These are phyloP conservation scores for Drosophila nigromelanica DNA, from an alignment of 1,140 invertebrate species.

Conservation along the genomic window DNA sequence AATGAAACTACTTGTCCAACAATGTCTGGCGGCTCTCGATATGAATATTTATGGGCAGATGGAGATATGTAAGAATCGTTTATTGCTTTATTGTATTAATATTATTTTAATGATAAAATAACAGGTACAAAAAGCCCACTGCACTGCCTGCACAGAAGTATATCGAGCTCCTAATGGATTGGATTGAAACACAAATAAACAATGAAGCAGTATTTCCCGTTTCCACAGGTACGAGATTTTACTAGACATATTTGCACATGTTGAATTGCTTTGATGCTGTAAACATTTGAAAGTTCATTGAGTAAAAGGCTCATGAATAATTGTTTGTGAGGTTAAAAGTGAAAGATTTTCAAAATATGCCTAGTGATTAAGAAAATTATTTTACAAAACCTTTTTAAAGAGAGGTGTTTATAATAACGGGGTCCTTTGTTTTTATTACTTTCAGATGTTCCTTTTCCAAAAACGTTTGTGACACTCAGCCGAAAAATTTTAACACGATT, in stretches of 20 bases:
- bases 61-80: conserved; percentile 85
- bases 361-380: too few relatives aligned
- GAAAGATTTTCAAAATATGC: too few relatives aligned
- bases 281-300: too few relatives aligned
- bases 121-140: conserved; percentile 93
- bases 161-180: conserved; percentile 95
- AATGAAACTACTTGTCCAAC: conserved; percentile 94
- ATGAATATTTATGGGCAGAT: conserved; percentile 98
- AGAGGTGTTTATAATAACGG: background rate
- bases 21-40: conserved; percentile 95
- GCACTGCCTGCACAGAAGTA: conserved; percentile 94
- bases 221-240: conserved; percentile 84
- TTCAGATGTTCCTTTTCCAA: conserved; percentile 93
- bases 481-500: conserved; percentile 95
- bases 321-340: too few relatives aligned
- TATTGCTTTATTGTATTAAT: background rate
- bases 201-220: conserved; percentile 95
- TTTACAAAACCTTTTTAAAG: too few relatives aligned
- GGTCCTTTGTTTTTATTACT: background rate
- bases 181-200: conserved; percentile 97
- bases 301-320: too few relatives aligned
- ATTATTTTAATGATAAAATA: background rate
- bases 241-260: too few relatives aligned
- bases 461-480: conserved; percentile 91
- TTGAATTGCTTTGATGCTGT: too few relatives aligned